Conservation (phyloP, 2,888 invertebrate genomes). For the Cerastoderma edule region DNA sequence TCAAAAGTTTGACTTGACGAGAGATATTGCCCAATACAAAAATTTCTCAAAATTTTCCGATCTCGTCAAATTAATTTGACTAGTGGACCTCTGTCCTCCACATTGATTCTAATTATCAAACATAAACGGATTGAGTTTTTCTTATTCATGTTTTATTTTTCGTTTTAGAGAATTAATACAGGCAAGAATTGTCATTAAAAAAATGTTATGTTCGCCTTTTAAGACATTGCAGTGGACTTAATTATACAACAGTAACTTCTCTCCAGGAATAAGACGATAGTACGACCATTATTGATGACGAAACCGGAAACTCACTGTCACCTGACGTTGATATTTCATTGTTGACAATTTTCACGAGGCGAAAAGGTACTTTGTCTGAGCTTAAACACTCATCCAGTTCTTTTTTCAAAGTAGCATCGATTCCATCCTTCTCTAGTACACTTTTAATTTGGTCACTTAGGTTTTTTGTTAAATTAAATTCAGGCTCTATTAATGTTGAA, state of each 20-base stretch:
- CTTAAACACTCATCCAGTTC: constrained; percentile 35
- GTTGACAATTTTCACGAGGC: constrained; percentile 42
- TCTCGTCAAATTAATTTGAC: too few relatives aligned
- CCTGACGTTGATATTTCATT: constrained; percentile 52
- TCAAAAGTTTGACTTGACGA: too few relatives aligned
- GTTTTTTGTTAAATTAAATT: constrained; percentile 41
- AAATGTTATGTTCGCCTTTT: too few relatives aligned
- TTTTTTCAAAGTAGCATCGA: constrained; percentile 26
- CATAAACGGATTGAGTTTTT: too few relatives aligned
- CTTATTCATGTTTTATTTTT: too few relatives aligned
- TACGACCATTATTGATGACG: neutral
- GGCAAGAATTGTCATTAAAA: too few relatives aligned
- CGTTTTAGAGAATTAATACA: too few relatives aligned
- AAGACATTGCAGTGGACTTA: too few relatives aligned
- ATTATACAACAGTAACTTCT: neutral
- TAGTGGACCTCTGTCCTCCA: too few relatives aligned
- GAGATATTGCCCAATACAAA: too few relatives aligned
- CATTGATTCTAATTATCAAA: too few relatives aligned
- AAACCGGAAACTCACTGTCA: constrained; percentile 31
- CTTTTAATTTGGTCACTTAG: constrained; percentile 33
- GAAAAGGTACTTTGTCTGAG: constrained; percentile 46
- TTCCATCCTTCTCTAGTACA: constrained; percentile 20
- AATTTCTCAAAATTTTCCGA: too few relatives aligned
- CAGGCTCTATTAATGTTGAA: constrained; percentile 31
- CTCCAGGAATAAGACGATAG: neutral